Evolutionary conservation across 2,113 vertebrate species (phyloP).

Genomic region (Gymnorhina tibicen): DNA sequence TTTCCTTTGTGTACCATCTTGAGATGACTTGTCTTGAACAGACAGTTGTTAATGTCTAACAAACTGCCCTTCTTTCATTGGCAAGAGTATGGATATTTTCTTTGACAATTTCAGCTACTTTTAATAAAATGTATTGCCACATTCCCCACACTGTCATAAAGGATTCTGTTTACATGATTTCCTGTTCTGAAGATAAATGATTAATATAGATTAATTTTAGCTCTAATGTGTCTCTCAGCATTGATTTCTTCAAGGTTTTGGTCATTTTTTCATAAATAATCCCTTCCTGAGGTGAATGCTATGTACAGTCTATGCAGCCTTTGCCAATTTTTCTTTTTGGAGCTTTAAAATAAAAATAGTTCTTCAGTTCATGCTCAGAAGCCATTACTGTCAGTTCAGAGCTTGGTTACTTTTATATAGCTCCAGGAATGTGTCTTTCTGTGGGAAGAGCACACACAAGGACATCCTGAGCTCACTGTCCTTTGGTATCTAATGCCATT

Average conservation of each 20-base stretch:
- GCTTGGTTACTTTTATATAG: background rate
- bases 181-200: background rate
- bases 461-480: background rate
- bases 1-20: background rate
- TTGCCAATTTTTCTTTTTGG: background rate
- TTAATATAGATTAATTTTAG: background rate
- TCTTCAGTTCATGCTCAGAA: background rate
- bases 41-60: background rate
- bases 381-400: background rate
- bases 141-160: background rate
- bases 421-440: background rate
- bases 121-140: background rate
- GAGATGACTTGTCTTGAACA: background rate
- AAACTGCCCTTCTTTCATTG: background rate
- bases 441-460: background rate
- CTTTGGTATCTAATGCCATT: background rate
- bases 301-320: background rate
- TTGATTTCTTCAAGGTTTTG: background rate
- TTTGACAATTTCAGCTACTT: background rate
- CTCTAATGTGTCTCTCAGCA: background rate
- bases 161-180: background rate
- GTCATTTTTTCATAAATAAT: background rate
- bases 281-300: background rate
- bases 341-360: background rate
- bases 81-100: background rate